Conservation (phyloP, 2,888 invertebrate genomes). For the Drymonia ruficornis region DNA sequence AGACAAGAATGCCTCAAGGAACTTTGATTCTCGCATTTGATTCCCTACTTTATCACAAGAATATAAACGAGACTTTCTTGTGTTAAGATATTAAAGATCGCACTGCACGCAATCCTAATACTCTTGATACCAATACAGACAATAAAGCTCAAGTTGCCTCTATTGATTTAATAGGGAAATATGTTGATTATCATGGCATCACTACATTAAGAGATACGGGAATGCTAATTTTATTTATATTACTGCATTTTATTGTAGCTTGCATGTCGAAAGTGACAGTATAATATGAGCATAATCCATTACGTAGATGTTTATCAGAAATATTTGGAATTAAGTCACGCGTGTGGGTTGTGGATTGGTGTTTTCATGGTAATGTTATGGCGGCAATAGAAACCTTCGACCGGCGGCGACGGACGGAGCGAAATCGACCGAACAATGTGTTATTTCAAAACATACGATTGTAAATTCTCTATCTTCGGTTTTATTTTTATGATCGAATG, state of each 20-base stretch:
- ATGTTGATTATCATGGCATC: slow-evolving; percentile 52
- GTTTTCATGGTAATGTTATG: slow-evolving; percentile 72
- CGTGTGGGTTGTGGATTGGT: slow-evolving; percentile 59
- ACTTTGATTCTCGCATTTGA: slow-evolving; percentile 16
- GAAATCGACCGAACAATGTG: slow-evolving; percentile 60
- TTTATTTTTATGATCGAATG: slow-evolving; percentile 35
- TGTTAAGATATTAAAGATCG: slow-evolving; percentile 22
- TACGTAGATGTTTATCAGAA: slow-evolving; percentile 60
- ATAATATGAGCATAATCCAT: slow-evolving; percentile 51
- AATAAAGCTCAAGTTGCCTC: slow-evolving; percentile 49
- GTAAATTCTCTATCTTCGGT: slow-evolving; percentile 48
- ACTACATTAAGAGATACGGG: slow-evolving; percentile 53
- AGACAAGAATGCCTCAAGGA: slow-evolving; percentile 33
- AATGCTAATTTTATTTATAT: slow-evolving; percentile 57
- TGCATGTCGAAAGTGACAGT: slow-evolving; percentile 55
- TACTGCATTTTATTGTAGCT: slow-evolving; percentile 42
- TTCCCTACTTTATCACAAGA: slow-evolving; percentile 25
- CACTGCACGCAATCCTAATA: slow-evolving; percentile 41
- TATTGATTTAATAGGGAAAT: slow-evolving; percentile 48
- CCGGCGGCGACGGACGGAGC: slow-evolving; percentile 33
- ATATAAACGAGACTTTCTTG: slow-evolving; percentile 13
- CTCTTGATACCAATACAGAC: slow-evolving; percentile 47
- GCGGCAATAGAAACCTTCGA: slow-evolving; percentile 54
- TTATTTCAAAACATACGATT: slow-evolving; percentile 55
- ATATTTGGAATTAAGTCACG: slow-evolving; percentile 71